Base-by-base conservation (phyloP, 2,888 invertebrate species). In the Ectropis crepuscularia region DNA sequence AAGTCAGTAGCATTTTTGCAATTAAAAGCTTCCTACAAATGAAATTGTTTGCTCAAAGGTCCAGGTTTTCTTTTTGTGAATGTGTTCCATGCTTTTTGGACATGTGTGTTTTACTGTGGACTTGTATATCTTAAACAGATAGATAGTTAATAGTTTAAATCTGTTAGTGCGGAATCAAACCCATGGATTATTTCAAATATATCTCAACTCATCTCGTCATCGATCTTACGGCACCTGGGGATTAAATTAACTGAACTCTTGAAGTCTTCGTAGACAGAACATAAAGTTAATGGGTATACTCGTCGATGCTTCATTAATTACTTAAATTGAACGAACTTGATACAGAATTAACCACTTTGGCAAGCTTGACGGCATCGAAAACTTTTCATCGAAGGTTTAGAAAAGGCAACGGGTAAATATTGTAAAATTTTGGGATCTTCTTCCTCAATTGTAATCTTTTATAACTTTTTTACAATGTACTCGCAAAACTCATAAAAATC, bases 21-120 rank as follows among this genome's bases (percentile, higher is more conserved):
- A 61, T 55, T 42, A 55, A 49, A 50, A 55, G 9, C 54, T 61
- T 45, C 47, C 46, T 47, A 36, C 47, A 38, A 47, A 55, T 53
- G n/a, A 53, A 53, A 53, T 53, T 53, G 43, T 43, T 53, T 43
- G 53, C 53, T 11, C 42, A 37, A 43, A 51, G 28, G 28, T 6
- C 28, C 16, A 51, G 16, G n/a, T 51, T 42, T 51, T 12, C 51
- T 51, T 50, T 51, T 10, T 51, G 28, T 28, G 28, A 16, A 28
- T 51, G 16, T 41, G n/a, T 51, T 28, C 41, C 51, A 42, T 51
- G 41, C 42, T 16, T 51, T 51, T 42, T 42, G 41, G n/a, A n/a
- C n/a, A n/a, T n/a, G n/a, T n/a, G n/a, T n/a, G n/a, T n/a, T n/a
- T n/a, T 7, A 50, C 16, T 28, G 16, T 28, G 16, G 1, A 28